Conservation (phyloP, 1,140 invertebrate genomes). For the Philopotamus ludificatus region DNA sequence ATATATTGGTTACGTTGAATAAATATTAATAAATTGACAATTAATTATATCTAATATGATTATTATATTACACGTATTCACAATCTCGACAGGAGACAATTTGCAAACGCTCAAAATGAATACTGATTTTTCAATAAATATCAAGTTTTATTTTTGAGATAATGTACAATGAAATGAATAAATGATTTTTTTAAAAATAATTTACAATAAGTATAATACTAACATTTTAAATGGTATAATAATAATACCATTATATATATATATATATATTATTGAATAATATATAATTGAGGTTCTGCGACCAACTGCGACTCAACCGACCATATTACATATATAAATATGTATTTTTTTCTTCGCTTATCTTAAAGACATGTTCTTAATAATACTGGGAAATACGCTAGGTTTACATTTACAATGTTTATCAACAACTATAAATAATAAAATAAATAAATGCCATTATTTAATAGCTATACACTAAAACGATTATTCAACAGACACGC, state of each 20-base stretch:
- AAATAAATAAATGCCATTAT: not conserved
- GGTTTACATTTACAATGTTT: not conserved
- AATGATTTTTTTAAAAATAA: constrained; percentile 15
- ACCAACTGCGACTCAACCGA: constrained; percentile 28
- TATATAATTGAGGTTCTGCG: constrained; percentile 14
- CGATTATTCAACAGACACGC: not conserved
- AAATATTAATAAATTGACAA: not conserved
- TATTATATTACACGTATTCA: not conserved
- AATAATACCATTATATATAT: constrained; percentile 9
- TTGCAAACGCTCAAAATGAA: not conserved
- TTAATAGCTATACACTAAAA: not conserved
- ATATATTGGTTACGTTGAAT: not conserved
- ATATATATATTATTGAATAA: constrained; percentile 8
- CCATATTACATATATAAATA: constrained; percentile 15
- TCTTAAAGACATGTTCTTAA: not conserved
- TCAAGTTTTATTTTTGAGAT: not conserved
- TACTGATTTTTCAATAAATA: constrained; percentile 10
- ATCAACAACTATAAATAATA: not conserved
- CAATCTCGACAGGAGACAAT: not conserved
- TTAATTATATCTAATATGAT: not conserved
- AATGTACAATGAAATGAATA: constrained; percentile 15
- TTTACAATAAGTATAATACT: constrained; percentile 22
- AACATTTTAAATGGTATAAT: not conserved
- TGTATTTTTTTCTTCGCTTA: constrained; percentile 1
- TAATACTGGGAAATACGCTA: not conserved